A percentile compares a stretch with the other conserved stretches of the same genome.
Evolutionary conservation across 2,113 vertebrate genomes (phyloP).

Genomic region (Solenodon paradoxus): DNA sequence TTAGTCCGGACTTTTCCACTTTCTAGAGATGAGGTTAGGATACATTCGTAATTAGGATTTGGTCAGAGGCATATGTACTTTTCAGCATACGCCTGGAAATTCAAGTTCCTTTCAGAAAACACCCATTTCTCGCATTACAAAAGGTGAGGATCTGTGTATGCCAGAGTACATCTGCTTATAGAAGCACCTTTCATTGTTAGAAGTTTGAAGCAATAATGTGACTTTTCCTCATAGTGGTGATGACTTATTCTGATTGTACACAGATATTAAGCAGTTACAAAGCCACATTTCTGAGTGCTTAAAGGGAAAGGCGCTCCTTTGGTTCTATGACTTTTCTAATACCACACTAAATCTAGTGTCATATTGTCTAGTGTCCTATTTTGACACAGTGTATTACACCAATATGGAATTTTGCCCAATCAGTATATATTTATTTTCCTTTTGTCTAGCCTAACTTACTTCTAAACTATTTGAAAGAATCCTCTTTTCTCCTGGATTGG

Average conservation of each 20-base stretch:
- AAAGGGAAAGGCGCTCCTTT: background rate
- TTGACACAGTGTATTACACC: background rate
- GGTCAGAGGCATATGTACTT: background rate
- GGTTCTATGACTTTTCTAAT: background rate
- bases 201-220: background rate
- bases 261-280: conserved; percentile 34
- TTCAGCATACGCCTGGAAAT: conserved; percentile 41
- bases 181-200: background rate
- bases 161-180: conserved; percentile 19
- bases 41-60: conserved; percentile 20
- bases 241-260: background rate
- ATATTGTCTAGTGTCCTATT: background rate
- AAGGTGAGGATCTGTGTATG: conserved; percentile 19
- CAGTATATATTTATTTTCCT: background rate
- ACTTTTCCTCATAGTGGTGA: background rate
- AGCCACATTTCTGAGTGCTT: background rate
- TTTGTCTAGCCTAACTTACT: background rate
- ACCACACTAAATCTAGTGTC: background rate
- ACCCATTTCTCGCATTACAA: background rate
- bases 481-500: background rate
- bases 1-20: conserved; percentile 6
- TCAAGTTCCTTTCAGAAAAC: conserved; percentile 6
- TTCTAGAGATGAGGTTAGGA: conserved; percentile 23
- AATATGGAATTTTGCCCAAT: background rate
- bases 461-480: background rate